Evolutionary conservation across 2,797 vertebrate genomes (phyloP).

Genomic region (Vultur gryphus): DNA sequence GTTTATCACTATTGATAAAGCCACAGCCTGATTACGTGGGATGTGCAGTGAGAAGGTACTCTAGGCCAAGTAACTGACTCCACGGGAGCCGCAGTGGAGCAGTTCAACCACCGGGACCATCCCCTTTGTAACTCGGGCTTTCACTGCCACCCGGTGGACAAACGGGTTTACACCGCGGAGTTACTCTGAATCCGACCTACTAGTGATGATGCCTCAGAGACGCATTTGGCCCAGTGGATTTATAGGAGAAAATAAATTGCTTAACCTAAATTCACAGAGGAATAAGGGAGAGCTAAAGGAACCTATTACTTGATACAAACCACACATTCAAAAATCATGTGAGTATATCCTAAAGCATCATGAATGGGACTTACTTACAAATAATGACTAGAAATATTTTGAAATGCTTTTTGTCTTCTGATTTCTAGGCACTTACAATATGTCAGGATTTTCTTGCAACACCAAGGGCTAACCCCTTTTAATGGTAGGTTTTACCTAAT

Average conservation of each 20-base stretch:
- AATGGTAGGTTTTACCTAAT: neutral
- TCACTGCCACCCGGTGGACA: constrained; percentile 32
- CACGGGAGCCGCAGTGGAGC: neutral
- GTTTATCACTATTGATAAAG: rapidly evolving
- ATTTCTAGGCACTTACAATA: neutral
- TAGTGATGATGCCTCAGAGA: rapidly evolving
- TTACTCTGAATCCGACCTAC: rapidly evolving
- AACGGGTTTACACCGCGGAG: neutral
- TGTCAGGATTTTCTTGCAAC: neutral
- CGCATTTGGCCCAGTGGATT: rapidly evolving
- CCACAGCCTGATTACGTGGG: neutral
- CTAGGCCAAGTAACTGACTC: rapidly evolving
- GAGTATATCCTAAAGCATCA: neutral
- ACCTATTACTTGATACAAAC: neutral
- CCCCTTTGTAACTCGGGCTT: neutral
- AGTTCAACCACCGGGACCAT: rapidly evolving
- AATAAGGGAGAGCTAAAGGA: neutral
- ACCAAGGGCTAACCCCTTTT: neutral
- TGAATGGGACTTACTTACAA: neutral
- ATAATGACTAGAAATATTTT: neutral
- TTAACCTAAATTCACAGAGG: neutral
- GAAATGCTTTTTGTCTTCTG: neutral
- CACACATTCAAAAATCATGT: neutral
- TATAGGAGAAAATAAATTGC: rapidly evolving
- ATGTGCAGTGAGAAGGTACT: rapidly evolving